Conservation (phyloP, 2,888 invertebrate species). For the Acanthosepion lycidas region DNA sequence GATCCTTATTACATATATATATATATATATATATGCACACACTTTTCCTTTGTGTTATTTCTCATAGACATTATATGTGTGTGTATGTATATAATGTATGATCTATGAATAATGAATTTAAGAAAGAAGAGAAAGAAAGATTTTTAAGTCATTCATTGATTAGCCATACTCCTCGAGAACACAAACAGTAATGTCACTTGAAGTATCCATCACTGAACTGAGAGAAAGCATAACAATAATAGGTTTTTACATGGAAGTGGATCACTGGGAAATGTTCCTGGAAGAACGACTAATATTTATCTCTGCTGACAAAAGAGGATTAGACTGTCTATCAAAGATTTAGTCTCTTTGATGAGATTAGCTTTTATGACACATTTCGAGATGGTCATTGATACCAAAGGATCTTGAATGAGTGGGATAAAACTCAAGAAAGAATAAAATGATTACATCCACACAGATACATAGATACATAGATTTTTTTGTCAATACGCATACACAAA, state of each 20-base stretch:
- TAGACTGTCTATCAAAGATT: constrained; percentile 22
- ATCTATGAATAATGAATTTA: background rate
- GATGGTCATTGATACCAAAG: constrained; percentile 15
- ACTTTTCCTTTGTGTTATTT: no score
- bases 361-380: background rate
- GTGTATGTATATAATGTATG: background rate
- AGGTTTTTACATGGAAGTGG: background rate
- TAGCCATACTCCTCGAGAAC: background rate
- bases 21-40: background rate
- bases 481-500: background rate
- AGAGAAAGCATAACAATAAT: background rate
- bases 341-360: background rate
- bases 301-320: constrained; percentile 33
- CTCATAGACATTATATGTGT: no score
- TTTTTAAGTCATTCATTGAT: background rate
- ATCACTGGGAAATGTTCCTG: background rate
- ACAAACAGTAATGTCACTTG: background rate
- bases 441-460: background rate
- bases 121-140: background rate
- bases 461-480: background rate
- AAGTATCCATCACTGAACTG: background rate
- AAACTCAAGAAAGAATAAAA: background rate
- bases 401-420: constrained; percentile 9
- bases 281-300: background rate
- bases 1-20: background rate